Percentiles rank a stretch among this genome's conserved stretches.
These are phyloP conservation scores for Tetranychus urticae DNA, from an alignment of 1,140 invertebrate species.

Conservation along the genomic window DNA sequence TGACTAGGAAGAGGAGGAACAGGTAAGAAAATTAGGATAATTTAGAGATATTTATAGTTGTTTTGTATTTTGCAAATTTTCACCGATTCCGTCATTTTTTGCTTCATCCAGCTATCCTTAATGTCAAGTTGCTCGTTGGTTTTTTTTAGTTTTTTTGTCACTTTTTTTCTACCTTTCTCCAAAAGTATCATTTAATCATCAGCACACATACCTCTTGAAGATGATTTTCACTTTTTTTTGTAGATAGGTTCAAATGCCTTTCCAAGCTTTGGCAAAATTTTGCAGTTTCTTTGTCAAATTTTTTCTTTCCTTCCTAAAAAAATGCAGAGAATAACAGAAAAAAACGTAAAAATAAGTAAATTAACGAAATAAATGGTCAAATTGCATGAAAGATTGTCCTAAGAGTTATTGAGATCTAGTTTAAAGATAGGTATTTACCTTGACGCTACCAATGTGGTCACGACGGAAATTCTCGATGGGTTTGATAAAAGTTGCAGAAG, in stretches of 20 bases:
- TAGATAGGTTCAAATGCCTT: slow-evolving; percentile 72
- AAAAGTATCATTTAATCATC: too few relatives aligned
- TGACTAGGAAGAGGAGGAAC: too few relatives aligned
- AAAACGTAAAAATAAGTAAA: background rate
- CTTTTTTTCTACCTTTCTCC: too few relatives aligned
- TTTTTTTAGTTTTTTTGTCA: too few relatives aligned
- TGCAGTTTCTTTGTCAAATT: slow-evolving; percentile 87
- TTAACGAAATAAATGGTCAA: background rate
- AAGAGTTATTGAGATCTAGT: too few relatives aligned
- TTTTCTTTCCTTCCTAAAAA: slow-evolving; percentile 61
- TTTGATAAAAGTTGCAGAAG: slow-evolving; percentile 67
- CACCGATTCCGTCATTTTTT: too few relatives aligned
- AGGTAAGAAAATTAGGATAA: too few relatives aligned
- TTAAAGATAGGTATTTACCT: slow-evolving; percentile 17
- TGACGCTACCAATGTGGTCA: slow-evolving; percentile 75
- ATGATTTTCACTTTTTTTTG: slow-evolving; percentile 68
- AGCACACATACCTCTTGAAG: slow-evolving; percentile 40
- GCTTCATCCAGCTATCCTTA: too few relatives aligned
- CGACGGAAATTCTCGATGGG: slow-evolving; percentile 79
- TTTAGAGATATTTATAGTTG: too few relatives aligned
- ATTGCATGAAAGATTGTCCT: too few relatives aligned
- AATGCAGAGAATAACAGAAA: slow-evolving; percentile 16
- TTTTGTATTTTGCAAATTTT: too few relatives aligned
- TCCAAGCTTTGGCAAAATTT: slow-evolving; percentile 91
- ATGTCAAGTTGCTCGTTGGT: too few relatives aligned